Conservation (phyloP, 2,113 vertebrate genomes). For the Microtus richardsoni region DNA sequence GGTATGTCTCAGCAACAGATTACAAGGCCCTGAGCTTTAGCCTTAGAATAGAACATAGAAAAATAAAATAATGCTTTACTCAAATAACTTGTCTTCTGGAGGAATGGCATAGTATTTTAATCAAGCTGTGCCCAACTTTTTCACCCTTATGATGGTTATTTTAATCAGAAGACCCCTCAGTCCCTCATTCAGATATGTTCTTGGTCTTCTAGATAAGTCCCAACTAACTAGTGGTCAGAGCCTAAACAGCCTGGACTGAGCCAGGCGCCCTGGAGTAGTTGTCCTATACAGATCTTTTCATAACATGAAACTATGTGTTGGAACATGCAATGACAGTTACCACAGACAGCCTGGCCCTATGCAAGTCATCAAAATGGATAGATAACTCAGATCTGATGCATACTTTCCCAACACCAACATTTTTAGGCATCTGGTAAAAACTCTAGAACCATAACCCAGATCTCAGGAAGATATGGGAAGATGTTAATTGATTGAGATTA, state of each 20-base stretch:
- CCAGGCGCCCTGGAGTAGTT: neutral
- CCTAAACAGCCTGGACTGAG: neutral
- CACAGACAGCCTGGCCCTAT: constrained; percentile 15
- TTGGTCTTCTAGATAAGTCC: constrained; percentile 25
- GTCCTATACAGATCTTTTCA: neutral
- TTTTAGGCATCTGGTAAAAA: neutral
- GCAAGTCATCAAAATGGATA: neutral
- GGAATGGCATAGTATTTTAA: neutral
- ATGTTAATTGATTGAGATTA: neutral
- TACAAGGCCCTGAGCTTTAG: neutral
- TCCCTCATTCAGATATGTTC: neutral
- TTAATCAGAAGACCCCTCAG: neutral
- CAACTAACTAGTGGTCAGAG: constrained; percentile 45
- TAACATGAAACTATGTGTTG: neutral
- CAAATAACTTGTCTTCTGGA: neutral
- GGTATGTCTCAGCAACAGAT: neutral
- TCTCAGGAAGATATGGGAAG: neutral
- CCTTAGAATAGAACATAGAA: neutral
- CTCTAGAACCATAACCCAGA: neutral
- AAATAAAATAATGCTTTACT: neutral
- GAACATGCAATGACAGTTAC: neutral
- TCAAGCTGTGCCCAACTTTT: neutral
- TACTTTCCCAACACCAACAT: neutral
- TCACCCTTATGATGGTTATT: neutral
- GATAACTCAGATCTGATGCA: constrained; percentile 4